Base-by-base conservation (phyloP, 92 coral and sea anemone genomes). In the Umimayanthus kanabou region DNA sequence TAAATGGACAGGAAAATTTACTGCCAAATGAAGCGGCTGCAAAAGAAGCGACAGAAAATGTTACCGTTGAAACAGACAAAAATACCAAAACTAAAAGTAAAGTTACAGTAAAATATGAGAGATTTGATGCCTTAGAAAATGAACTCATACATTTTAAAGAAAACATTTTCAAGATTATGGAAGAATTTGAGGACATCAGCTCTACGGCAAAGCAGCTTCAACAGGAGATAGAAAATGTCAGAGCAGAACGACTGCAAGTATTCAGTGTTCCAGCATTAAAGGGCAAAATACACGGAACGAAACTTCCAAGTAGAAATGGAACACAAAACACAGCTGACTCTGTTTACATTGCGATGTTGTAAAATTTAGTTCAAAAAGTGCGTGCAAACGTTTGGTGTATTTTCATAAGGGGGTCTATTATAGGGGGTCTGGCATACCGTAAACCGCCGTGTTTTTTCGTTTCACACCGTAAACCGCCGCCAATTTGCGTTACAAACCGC, bases 281-380 rank as follows among this genome's bases (percentile, higher is more conserved):
- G 10, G 65, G 40, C 22, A 67, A 25, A 65, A 23, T 81, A 10
- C 50, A 39, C 45, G 4, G 10, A 74, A 16, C 25, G 50, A 37
- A 74, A 43, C 23, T 23, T 6, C 23, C 79, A 2, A 39, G 42
- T 74, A 20, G 45, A 40, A n/a, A 65, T 40, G 40, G 23, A 82
- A 29, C 57, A n/a, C 42, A 37, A 42, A 79, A 26, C 57, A 6
- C 55, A n/a, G 76, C 53, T 16, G 65, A 83, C 25, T 69, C 55
- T 13, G 78, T 83, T 25, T 83, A 45, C 43, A 70, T 55, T 37
- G 76, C 87, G 22, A 83, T 83, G 87, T 33, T 83, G 78, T 83
- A 82, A 61, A 79, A 28, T 13, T 25, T 26, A 10, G 18, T 20
- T 0, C 9, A 28, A 20, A 61, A 61, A 61, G 4, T 61, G 26